Percentiles rank a stretch among this genome's conserved stretches.
Conservation (phyloP, 2,797 vertebrate genomes). For the Cyclura pinguis region DNA sequence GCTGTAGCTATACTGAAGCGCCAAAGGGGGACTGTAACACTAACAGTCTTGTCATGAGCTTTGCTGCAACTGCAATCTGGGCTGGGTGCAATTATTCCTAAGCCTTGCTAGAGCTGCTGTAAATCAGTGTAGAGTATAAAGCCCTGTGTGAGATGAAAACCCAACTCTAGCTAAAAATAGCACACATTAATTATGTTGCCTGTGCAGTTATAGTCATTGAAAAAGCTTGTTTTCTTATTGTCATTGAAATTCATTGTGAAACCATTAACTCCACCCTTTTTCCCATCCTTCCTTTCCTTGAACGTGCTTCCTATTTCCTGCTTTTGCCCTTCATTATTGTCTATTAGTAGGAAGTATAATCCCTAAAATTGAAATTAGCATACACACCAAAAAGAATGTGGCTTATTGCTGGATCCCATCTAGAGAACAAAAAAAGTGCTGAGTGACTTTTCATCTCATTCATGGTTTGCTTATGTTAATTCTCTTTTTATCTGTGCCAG, state of each 20-base stretch:
- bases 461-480: constrained; percentile 78
- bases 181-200: background rate
- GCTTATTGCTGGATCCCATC: constrained; percentile 59
- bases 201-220: constrained; percentile 13
- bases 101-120: constrained; percentile 40
- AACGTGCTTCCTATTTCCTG: constrained; percentile 25
- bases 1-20: constrained; percentile 91
- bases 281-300: background rate
- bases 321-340: constrained; percentile 13
- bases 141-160: constrained; percentile 32
- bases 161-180: constrained; percentile 35
- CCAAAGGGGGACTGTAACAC: constrained; percentile 87
- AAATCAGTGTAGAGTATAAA: constrained; percentile 14
- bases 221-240: constrained; percentile 40
- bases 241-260: background rate
- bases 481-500: constrained; percentile 76
- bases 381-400: constrained; percentile 44
- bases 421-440: constrained; percentile 66
- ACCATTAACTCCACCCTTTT: background rate
- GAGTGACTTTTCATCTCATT: constrained; percentile 77
- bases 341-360: constrained; percentile 6
- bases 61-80: constrained; percentile 1
- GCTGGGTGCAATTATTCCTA: constrained; percentile 8
- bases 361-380: constrained; percentile 50
- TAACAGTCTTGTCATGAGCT: constrained; percentile 88